A percentile compares a stretch with the other conserved stretches of the same genome.
Conservation (phyloP, 2,888 invertebrate species). For the Marronus borbonicus region DNA sequence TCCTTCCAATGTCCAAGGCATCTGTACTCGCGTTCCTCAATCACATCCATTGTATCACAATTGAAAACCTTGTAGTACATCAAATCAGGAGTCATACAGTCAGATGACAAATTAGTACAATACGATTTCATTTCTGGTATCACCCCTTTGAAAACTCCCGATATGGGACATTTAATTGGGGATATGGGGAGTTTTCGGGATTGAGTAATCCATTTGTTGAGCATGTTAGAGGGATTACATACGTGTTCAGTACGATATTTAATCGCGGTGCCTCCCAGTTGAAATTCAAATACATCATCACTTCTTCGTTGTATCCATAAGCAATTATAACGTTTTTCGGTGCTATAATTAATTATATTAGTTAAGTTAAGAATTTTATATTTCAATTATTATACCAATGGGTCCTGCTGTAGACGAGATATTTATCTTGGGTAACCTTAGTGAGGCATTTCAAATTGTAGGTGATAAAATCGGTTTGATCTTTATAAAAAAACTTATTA, state of each 20-base stretch:
- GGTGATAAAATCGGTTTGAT: conserved; percentile 72
- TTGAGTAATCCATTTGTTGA: conserved; percentile 76
- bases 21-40: conserved; percentile 78
- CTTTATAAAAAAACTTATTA: conserved; percentile 71
- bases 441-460: conserved; percentile 72
- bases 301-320: conserved; percentile 75
- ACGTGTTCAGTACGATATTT: conserved; percentile 35
- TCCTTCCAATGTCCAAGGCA: conserved; percentile 81
- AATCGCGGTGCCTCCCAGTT: conserved; percentile 68
- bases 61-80: conserved; percentile 80
- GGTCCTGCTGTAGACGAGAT: conserved; percentile 72
- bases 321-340: conserved; percentile 75
- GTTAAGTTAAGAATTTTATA: background rate
- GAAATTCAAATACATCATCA: conserved; percentile 76
- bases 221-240: conserved; percentile 69
- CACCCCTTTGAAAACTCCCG: conserved; percentile 77
- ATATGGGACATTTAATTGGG: conserved; percentile 73
- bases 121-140: conserved; percentile 75
- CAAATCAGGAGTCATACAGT: conserved; percentile 76
- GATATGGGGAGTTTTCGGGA: conserved; percentile 67
- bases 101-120: conserved; percentile 78
- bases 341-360: conserved; percentile 69
- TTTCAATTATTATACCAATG: conserved; percentile 70
- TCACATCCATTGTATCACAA: conserved; percentile 75
- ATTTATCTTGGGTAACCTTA: conserved; percentile 68